These are phyloP conservation scores for Drosophila tanythrix DNA, from an alignment of 2,888 invertebrate species.

Conservation along the genomic window DNA sequence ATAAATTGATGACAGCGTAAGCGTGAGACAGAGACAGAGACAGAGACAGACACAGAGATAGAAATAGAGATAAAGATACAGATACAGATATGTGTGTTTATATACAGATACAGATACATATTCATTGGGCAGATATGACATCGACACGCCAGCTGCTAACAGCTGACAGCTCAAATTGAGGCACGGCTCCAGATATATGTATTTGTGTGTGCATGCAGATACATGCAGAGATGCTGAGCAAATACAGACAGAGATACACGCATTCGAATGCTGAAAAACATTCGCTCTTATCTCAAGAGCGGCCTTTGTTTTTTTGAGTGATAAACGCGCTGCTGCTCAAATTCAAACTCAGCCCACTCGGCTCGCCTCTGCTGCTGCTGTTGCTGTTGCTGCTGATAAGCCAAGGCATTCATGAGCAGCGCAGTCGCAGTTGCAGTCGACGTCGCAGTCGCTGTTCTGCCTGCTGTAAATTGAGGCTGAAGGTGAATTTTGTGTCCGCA, in stretches of 20 bases:
- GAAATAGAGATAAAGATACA: background rate
- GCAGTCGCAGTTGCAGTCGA: conserved; percentile 14
- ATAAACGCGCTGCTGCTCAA: conserved; percentile 38
- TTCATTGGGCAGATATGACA: conserved; percentile 15
- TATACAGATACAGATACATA: conserved; percentile 11
- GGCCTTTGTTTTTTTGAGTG: conserved; percentile 44
- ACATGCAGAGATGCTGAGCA: background rate
- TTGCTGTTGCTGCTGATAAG: conserved; percentile 38
- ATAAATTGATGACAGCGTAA: conserved; percentile 40
- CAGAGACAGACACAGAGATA: background rate
- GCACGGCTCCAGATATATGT: conserved; percentile 22
- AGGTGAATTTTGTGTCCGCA: conserved; percentile 61
- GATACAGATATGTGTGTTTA: background rate
- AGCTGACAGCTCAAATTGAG: conserved; percentile 27
- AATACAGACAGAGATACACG: conserved; percentile 3
- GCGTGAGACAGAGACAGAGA: conserved; percentile 8
- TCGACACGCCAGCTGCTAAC: conserved; percentile 30
- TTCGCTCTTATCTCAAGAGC: conserved; percentile 40
- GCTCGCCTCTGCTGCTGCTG: background rate
- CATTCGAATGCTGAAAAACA: conserved; percentile 5
- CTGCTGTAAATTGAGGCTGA: conserved; percentile 68
- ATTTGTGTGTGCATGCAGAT: conserved; percentile 13
- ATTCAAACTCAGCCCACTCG: background rate
- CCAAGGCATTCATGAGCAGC: conserved; percentile 34
- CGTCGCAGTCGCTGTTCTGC: conserved; percentile 13